phyloP scores from a whole-genome alignment of 2,888 invertebrate species.

The Phrixothrix hirtus region DNA sequence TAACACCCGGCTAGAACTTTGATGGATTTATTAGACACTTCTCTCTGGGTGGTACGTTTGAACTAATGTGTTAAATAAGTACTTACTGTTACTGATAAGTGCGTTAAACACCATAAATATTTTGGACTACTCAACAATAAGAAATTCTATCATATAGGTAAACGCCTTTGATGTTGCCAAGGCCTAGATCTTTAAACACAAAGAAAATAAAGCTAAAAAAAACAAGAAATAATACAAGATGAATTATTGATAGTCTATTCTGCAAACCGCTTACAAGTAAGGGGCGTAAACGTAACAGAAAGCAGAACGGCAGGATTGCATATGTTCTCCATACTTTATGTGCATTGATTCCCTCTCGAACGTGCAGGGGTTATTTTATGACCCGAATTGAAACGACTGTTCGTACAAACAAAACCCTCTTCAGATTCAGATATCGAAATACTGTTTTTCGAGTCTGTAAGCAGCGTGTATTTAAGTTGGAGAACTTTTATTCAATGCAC shows the following conservation, averaged over 20 bases:
- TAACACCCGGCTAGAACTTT: conserved; percentile 37
- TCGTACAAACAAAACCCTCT: conserved; percentile 28
- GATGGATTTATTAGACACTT: conserved; percentile 39
- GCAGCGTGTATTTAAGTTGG: neutral
- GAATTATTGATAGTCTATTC: conserved; percentile 46
- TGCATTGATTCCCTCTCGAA: conserved; percentile 40
- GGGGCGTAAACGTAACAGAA: conserved; percentile 44
- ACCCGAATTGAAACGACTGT: conserved; percentile 29
- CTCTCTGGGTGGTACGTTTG: conserved; percentile 30
- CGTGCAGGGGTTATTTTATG: conserved; percentile 36
- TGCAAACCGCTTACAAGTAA: conserved; percentile 39
- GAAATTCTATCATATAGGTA: no score
- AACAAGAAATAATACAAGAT: conserved; percentile 38
- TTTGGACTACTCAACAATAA: no score
- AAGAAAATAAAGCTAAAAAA: conserved; percentile 12
- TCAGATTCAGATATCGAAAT: conserved; percentile 14
- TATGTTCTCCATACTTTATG: conserved; percentile 41
- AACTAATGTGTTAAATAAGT: conserved; percentile 25
- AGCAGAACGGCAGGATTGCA: conserved; percentile 40
- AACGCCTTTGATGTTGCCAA: neutral
- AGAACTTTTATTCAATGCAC: no score
- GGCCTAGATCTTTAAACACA: neutral
- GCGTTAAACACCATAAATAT: no score
- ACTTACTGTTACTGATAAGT: conserved; percentile 19
- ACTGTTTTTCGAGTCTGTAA: conserved; percentile 6